Conservation (phyloP, 2,888 invertebrate genomes). For the Eucriotettix oculatus region DNA sequence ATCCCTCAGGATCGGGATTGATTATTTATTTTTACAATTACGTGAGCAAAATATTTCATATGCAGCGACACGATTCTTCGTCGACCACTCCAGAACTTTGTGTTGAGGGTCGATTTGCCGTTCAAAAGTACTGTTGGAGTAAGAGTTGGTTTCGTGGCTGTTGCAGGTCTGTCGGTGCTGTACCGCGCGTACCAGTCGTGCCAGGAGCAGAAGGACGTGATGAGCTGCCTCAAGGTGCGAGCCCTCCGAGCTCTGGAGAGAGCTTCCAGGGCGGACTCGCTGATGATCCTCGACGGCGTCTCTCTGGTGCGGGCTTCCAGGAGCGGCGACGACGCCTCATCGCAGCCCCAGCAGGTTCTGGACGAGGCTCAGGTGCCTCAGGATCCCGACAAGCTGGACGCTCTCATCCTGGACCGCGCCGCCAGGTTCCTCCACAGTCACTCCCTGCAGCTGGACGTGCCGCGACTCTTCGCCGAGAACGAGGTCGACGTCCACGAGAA, state of each 20-base stretch:
- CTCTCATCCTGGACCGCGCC: slow-evolving; percentile 17
- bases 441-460: slow-evolving; percentile 14
- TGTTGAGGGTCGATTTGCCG: no score
- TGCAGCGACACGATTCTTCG: no score
- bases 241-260: slow-evolving; percentile 6
- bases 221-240: slow-evolving; percentile 6
- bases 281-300: slow-evolving; percentile 6
- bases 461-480: slow-evolving; percentile 4
- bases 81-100: no score
- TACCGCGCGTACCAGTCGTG: slow-evolving; percentile 4
- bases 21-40: no score
- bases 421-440: slow-evolving; percentile 17
- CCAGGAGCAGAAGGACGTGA: not conserved
- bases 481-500: not conserved
- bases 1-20: no score
- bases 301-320: slow-evolving; percentile 1
- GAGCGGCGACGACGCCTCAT: not conserved
- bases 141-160: no score
- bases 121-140: no score
- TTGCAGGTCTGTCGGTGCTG: slow-evolving; percentile 2
- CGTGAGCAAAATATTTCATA: no score
- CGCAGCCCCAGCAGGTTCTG: not conserved
- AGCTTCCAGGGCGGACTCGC: slow-evolving; percentile 1
- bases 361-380: slow-evolving; percentile 14
- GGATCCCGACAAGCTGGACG: slow-evolving; percentile 16